Evolutionary conservation across 2,797 vertebrate genomes (phyloP), one percentile per base, ranked within the genome.

Genomic region (Labroides dimidiatus): DNA sequence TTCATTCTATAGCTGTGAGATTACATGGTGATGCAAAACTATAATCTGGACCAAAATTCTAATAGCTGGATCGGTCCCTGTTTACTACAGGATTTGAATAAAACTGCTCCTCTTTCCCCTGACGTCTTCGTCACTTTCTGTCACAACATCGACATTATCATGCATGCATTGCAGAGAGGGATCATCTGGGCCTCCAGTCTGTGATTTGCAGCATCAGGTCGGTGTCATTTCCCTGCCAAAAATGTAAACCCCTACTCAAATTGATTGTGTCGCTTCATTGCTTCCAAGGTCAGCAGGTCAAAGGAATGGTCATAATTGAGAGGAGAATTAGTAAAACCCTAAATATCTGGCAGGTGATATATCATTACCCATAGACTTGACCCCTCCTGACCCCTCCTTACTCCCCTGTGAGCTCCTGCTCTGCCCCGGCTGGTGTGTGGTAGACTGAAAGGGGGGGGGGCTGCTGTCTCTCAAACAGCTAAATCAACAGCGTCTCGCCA

Each of bases 351-450:
- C 92, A 89, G 93, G 95, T 95, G 91, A 94, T 91, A 98, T 97
- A 96, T 98, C 96, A 99, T 99, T 98, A 99, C 95, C 93, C 94
- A 96, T 96, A 96, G 96, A 97, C 94, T 96, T 98, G 97, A 96
- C 97, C 97, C 94, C 84, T 84, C 20, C 88, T 92, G 91, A 94
- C 93, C 94, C 90, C 87, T 89, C 85, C 87, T 91, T 91, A 90
- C 92, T 98, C 97, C 96, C 96, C 77, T 84, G 94, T 61, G 85
- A 87, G 81, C 64, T 64, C 37, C 66, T 20, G 57, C 81, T 77
- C 69, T 20, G 57, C 81, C 75, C 68, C 62, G 69, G 65, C 79
- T 71, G 49, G 66, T 56, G 76, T 41, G 75, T 4, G 1, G 69
- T 64, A 87, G 88, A 77, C 64, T 56, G 72, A 27, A 23, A 19